These are phyloP conservation scores for Mustelus asterias DNA, from an alignment of 2,113 vertebrate species.

Conservation along the genomic window DNA sequence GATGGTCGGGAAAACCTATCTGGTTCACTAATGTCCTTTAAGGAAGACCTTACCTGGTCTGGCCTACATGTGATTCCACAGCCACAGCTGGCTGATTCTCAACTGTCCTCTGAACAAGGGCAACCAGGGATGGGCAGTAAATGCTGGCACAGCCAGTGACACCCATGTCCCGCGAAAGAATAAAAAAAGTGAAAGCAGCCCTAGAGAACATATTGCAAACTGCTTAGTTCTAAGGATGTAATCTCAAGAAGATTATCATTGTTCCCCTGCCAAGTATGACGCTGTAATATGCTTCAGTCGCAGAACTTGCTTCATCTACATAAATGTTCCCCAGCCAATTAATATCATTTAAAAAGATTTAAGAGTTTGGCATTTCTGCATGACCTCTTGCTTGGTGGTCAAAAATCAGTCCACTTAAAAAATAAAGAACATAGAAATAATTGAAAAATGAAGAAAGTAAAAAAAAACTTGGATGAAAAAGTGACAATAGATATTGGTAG, in stretches of 20 bases:
- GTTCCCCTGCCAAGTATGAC: background rate
- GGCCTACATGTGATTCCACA: too few species aligned
- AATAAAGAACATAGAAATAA: background rate
- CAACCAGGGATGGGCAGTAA: too few species aligned
- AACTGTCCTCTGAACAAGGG: too few species aligned
- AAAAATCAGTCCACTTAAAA: background rate
- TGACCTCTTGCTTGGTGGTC: background rate
- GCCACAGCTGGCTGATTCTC: too few species aligned
- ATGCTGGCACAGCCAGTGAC: too few species aligned
- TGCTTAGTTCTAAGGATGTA: background rate
- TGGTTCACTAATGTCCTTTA: too few species aligned
- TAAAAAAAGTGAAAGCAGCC: background rate
- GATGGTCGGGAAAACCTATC: too few species aligned
- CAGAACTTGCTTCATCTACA: background rate
- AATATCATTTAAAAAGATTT: background rate
- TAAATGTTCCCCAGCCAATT: background rate
- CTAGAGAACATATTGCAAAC: background rate
- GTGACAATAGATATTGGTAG: background rate
- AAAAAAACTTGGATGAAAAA: background rate
- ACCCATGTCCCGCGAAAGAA: too few species aligned
- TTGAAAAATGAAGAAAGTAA: background rate
- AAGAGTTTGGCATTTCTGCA: background rate
- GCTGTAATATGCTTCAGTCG: background rate
- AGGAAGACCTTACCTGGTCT: too few species aligned
- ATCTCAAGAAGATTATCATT: background rate